phyloP scores from a whole-genome alignment of 2,113 vertebrate genomes.

The Apteryx owenii region DNA sequence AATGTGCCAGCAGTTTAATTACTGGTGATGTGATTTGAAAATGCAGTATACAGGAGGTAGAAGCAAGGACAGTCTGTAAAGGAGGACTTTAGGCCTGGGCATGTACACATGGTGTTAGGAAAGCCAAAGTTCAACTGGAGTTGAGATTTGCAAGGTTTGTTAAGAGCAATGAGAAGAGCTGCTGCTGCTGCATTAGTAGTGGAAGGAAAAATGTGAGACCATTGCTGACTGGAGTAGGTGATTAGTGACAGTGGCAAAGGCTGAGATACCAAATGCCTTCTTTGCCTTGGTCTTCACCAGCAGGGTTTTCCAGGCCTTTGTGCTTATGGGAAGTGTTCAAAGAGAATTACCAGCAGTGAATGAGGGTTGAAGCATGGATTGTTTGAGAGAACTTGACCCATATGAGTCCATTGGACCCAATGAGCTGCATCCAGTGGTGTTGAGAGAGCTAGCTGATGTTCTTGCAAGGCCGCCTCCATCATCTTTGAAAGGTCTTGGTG shows the following conservation, averaged over 20 bases:
- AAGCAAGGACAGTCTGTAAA: background rate
- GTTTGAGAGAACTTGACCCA: background rate
- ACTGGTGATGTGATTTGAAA: background rate
- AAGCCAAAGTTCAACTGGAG: background rate
- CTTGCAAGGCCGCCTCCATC: background rate
- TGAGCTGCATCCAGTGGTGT: background rate
- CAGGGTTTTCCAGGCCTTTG: background rate
- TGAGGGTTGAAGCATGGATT: background rate
- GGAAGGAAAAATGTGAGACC: background rate
- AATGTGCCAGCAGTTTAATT: background rate
- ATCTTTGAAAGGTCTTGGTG: background rate
- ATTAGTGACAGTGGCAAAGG: background rate
- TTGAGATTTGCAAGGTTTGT: accelerated
- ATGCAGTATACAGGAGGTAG: background rate
- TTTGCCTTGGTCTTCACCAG: background rate
- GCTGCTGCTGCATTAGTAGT: background rate
- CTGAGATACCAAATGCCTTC: background rate
- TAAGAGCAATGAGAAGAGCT: background rate
- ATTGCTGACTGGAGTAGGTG: background rate
- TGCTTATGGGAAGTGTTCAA: background rate
- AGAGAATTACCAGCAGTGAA: background rate
- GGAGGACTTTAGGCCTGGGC: background rate
- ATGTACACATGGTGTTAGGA: background rate
- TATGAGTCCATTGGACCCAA: background rate
- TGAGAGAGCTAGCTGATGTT: background rate